Percentiles rank a stretch among this genome's conserved stretches.
phyloP scores from a whole-genome alignment of 2,113 vertebrate species.

The human (Homo sapiens) region DNA sequence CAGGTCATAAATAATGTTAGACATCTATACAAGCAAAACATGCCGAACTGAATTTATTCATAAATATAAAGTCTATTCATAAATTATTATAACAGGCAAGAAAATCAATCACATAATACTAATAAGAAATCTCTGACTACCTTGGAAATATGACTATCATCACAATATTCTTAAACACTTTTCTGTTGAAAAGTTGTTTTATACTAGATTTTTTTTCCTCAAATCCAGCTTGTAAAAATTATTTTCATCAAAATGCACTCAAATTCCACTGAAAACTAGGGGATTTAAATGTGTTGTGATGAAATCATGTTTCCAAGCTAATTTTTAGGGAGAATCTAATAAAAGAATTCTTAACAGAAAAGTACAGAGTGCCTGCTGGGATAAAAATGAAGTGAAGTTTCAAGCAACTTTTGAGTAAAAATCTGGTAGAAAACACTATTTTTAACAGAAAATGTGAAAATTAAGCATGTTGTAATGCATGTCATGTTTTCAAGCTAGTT shows the following conservation, averaged over 20 bases:
- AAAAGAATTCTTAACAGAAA: constrained; percentile 41
- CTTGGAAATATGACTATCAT: neutral
- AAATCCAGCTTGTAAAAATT: neutral
- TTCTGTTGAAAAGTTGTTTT: constrained; percentile 8
- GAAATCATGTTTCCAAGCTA: constrained; percentile 4
- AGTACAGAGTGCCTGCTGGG: neutral
- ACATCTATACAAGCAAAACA: neutral
- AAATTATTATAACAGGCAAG: neutral
- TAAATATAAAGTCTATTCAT: neutral
- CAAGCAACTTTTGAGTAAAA: constrained; percentile 36
- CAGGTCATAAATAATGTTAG: neutral
- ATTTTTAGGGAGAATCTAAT: constrained; percentile 22
- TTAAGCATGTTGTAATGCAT: constrained; percentile 16
- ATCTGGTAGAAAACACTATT: neutral
- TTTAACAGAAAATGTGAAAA: constrained; percentile 20
- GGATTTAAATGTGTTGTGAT: constrained; percentile 1
- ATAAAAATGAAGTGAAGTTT: constrained; percentile 44
- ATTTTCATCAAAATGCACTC: neutral
- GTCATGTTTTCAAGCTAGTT: constrained; percentile 17
- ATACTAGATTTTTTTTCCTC: neutral
- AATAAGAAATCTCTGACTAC: neutral
- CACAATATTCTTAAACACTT: neutral
- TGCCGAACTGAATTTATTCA: neutral
- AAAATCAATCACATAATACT: neutral
- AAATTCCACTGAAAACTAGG: constrained; percentile 4